Evolutionary conservation across 2,797 vertebrate genomes (phyloP), one percentile per base, ranked within the genome.

Genomic region (Oryzias dopingdopingensis): DNA sequence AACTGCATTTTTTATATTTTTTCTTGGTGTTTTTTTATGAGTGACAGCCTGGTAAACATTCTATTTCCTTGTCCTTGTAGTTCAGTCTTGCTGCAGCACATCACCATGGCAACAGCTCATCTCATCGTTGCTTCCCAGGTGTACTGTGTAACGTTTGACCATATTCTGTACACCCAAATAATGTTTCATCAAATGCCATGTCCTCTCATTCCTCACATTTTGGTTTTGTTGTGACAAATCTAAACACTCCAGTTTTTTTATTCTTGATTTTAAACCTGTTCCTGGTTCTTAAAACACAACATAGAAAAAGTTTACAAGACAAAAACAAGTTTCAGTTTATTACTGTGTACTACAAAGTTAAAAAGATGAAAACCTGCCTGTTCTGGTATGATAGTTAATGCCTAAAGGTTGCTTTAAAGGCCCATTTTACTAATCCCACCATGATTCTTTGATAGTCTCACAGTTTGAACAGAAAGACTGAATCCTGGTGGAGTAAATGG

Each of bases 51-150:
- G 62, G 51, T 48, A 54, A 68, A 66, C 54, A 74, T 72, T 52
- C 69, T 48, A 77, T 83, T 83, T 76, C 23, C 48, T 41, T 15
- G 5, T 79, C 67, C 62, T 75, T 72, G 65, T 70, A 74, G 59
- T 78, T 75, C 72, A 62, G 52, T 66, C 78, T 83, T 70, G 64
- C 82, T 80, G 62, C 71, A 70, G 66, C 74, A 59, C 79, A 60
- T 72, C 76, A 67, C 89, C 86, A 90, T 90, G 79, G 88, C 71
- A 91, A 89, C 88, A 29, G 46, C 60, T 67, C 49, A 60, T 77
- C 63, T 84, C 56, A 22, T 84, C 82, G 79, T 62, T 40, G 46
- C 76, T 82, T 72, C 74, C 78, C 84, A 90, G 88, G 82, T 90
- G 82, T 82, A 80, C 66, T 56, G 72, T 61, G 50, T 77, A 72